phyloP scores from a whole-genome alignment of 2,888 invertebrate genomes.

The Chorisops tibialis region DNA sequence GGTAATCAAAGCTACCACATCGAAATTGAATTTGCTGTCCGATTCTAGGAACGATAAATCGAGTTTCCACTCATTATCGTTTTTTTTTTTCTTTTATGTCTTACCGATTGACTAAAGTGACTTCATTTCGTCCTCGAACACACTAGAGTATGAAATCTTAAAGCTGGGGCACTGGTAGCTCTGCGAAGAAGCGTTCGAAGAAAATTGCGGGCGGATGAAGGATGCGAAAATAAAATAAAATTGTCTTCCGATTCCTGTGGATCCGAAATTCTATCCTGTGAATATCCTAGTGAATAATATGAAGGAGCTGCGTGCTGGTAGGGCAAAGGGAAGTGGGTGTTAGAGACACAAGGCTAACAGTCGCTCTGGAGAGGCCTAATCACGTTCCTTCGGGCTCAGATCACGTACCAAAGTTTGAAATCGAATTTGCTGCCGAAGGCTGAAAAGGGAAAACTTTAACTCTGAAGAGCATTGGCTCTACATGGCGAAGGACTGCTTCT shows the following conservation, averaged over 20 bases:
- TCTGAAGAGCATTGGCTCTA: constrained; percentile 12
- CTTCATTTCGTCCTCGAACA: too few relatives aligned
- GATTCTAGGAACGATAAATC: constrained; percentile 3
- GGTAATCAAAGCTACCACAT: constrained; percentile 10
- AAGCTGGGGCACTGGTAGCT: not conserved
- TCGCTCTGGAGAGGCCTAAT: constrained; percentile 35
- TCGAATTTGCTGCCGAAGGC: constrained; percentile 34
- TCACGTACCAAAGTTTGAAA: constrained; percentile 40
- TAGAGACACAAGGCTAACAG: constrained; percentile 38
- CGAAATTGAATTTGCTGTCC: constrained; percentile 8
- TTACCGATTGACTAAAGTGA: not conserved
- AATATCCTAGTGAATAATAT: too few relatives aligned
- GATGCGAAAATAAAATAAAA: too few relatives aligned
- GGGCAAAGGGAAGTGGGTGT: too few relatives aligned
- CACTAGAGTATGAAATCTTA: not conserved
- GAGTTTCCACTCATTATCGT: constrained; percentile 17
- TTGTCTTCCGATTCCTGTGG: too few relatives aligned
- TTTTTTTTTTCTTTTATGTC: constrained; percentile 3
- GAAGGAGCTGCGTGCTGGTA: too few relatives aligned
- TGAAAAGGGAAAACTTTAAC: constrained; percentile 31
- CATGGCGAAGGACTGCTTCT: constrained; percentile 31
- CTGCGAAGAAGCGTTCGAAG: not conserved
- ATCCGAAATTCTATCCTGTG: too few relatives aligned
- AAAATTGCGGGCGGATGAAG: too few relatives aligned
- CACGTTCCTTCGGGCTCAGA: constrained; percentile 39